Base-by-base conservation (phyloP, 2,113 vertebrate species). In the Nycticorax nycticorax region DNA sequence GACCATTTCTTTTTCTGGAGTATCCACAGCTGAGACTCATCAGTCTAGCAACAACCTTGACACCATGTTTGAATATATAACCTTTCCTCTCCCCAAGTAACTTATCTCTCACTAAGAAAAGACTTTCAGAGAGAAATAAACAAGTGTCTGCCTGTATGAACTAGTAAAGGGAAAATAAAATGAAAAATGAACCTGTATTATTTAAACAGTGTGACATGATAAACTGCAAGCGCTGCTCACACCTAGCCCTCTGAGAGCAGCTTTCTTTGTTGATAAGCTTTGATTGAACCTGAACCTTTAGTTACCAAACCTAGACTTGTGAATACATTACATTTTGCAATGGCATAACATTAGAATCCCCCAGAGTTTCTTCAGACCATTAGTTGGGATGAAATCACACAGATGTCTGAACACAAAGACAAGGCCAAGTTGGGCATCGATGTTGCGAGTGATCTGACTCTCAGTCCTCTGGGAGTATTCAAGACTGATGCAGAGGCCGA, bases 131-230 rank as follows among this genome's bases (percentile, higher is more conserved):
- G 92, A 79, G 67, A 96, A 96, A 84, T 83, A 87, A 95, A 96
- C 93, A 93, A 79, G 63, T 71, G 59, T 92, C 93, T 80, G 64
- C 85, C 74, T 83, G 92, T 93, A 92, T 78, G 88, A 94, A 83
- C 48, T 63, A 75, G 80, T 47, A 90, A 95, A 95, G 78, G 85
- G 82, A 88, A 94, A 94, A 95, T 94, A 89, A 74, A 92, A 72
- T 78, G 82, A 96, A 81, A 89, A 88, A 96, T 85, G 84, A 91
- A 79, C 77, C 84, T 53, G 39, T 89, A 92, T 92, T 88, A 68
- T 92, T 86, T 94, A 97, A 97, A 93, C 91, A 93, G 57, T 92
- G 79, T 76, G 91, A 89, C 78, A 83, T 91, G 93, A 85, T 55
- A 89, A 94, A 96, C 88, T 72, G 78, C 82, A 19, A 92, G 88